Evolutionary conservation across 2,113 vertebrate species (phyloP).

Genomic region (Crocuta crocuta): DNA sequence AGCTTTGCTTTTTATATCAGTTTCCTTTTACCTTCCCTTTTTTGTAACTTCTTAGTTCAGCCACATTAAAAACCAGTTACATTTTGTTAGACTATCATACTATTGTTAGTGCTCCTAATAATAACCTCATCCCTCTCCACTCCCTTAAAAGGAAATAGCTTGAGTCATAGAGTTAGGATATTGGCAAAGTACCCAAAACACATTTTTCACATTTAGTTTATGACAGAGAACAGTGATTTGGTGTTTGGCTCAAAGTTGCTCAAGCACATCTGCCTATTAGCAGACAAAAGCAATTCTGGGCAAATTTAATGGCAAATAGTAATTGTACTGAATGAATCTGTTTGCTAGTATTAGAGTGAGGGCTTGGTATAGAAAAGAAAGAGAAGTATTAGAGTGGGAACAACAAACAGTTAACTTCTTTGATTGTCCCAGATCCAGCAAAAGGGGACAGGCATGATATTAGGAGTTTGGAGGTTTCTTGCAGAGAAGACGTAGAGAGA

Average conservation of each 20-base stretch:
- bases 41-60: constrained; percentile 34
- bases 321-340: background rate
- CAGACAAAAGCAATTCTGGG: background rate
- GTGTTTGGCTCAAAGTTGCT: constrained; percentile 34
- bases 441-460: background rate
- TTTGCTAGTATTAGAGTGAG: background rate
- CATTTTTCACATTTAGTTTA: constrained; percentile 46
- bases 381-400: background rate
- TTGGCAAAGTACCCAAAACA: background rate
- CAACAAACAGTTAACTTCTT: background rate
- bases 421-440: background rate
- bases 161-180: background rate
- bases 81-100: background rate
- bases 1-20: background rate
- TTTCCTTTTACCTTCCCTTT: constrained; percentile 36
- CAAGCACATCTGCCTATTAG: background rate
- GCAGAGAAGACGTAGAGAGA: background rate
- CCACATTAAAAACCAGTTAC: background rate
- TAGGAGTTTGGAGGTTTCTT: constrained; percentile 8
- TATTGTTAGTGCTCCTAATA: constrained; percentile 37
- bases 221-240: background rate
- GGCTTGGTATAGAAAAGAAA: background rate
- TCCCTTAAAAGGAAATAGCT: background rate
- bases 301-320: constrained; percentile 9
- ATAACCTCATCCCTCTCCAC: background rate